Percentiles rank a stretch among this genome's conserved stretches.
phyloP scores from a whole-genome alignment of 2,888 invertebrate species.

The Drosophila mettleri region DNA sequence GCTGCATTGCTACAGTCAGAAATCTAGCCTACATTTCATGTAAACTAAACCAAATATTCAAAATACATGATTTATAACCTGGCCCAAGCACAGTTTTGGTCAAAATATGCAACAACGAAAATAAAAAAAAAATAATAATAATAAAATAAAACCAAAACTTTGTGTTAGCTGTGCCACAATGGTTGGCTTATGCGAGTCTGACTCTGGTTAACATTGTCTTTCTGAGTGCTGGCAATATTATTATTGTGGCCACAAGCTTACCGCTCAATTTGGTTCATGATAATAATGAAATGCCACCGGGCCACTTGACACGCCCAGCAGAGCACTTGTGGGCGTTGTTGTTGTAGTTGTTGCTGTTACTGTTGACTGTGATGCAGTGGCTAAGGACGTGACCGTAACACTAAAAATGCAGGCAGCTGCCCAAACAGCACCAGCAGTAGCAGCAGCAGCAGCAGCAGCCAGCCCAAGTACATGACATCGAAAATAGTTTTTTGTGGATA shows the following conservation, averaged over 20 bases:
- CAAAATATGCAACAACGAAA: constrained; percentile 10
- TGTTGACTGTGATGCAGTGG: constrained; percentile 48
- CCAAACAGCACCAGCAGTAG: no score
- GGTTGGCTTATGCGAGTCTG: constrained; percentile 10
- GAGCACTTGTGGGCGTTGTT: constrained; percentile 21
- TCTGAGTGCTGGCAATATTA: constrained; percentile 42
- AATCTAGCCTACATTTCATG: neutral
- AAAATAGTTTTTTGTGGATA: constrained; percentile 67
- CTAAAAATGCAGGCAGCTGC: constrained; percentile 60
- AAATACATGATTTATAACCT: constrained; percentile 10
- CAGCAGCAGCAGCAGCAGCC: constrained; percentile 10
- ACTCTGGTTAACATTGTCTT: constrained; percentile 26
- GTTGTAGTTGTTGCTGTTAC: constrained; percentile 30
- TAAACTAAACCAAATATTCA: neutral
- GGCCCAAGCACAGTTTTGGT: neutral
- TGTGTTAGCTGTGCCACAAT: constrained; percentile 1
- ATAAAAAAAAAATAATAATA: constrained; percentile 9
- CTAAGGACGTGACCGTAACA: constrained; percentile 69
- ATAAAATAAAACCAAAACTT: constrained; percentile 1
- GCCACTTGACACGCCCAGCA: constrained; percentile 47
- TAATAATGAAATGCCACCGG: constrained; percentile 61
- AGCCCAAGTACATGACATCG: constrained; percentile 61
- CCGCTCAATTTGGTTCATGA: constrained; percentile 68
- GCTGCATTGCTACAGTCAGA: neutral
- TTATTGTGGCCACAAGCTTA: constrained; percentile 53